These are phyloP conservation scores for Rhea americana DNA, from an alignment of 2,113 vertebrate species.

Conservation along the genomic window DNA sequence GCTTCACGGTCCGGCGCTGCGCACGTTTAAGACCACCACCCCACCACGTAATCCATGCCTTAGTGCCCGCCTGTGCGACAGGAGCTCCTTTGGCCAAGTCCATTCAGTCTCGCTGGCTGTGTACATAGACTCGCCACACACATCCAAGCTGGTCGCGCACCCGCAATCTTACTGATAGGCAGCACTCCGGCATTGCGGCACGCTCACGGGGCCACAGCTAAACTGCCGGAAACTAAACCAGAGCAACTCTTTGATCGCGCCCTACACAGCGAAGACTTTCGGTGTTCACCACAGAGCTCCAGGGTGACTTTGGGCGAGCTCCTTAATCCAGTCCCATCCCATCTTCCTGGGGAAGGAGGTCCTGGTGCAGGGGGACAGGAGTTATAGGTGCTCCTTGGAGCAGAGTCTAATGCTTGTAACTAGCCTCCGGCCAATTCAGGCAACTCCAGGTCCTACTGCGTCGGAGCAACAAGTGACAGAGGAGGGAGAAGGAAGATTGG, in stretches of 20 bases:
- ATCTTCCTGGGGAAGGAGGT: not conserved
- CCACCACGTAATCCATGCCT: no score
- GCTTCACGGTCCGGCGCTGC: no score
- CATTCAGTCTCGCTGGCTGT: no score
- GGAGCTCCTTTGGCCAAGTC: no score
- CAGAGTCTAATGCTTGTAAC: fast-evolving
- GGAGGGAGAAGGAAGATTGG: not conserved
- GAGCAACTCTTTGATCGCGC: not conserved
- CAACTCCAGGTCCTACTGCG: not conserved
- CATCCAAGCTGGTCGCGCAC: no score
- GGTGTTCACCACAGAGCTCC: not conserved
- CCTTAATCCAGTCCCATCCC: not conserved
- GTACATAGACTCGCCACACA: no score
- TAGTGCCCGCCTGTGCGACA: no score
- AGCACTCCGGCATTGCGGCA: not conserved
- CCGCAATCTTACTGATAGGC: not conserved
- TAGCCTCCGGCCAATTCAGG: not conserved
- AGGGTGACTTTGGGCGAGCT: not conserved
- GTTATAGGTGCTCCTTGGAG: not conserved
- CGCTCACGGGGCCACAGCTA: not conserved
- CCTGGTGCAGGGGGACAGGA: no score
- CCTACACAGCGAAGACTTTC: not conserved
- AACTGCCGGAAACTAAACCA: not conserved
- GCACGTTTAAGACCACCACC: no score
- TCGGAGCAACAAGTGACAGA: not conserved